phyloP scores from a whole-genome alignment of 37 sponge, comb jelly and placozoan species.

The Corticium candelabrum region DNA sequence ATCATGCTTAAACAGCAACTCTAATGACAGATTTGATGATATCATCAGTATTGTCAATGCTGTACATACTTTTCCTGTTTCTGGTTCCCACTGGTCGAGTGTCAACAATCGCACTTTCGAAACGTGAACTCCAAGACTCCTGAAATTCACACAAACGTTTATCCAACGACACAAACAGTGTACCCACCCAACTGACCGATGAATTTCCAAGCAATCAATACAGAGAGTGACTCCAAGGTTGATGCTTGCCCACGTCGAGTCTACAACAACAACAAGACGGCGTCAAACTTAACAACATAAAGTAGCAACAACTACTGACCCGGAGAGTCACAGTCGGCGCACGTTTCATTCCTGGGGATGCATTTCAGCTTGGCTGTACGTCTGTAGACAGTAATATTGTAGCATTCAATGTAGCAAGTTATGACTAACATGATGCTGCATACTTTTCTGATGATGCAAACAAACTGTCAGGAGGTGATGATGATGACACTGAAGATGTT shows the following conservation, averaged over 20 bases:
- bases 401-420: no score
- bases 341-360: slow-evolving; percentile 54
- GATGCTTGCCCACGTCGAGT: slow-evolving; percentile 78
- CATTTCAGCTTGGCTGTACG: not conserved
- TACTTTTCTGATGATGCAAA: no score
- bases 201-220: slow-evolving; percentile 80
- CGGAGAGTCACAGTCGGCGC: slow-evolving; percentile 58
- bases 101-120: slow-evolving; percentile 77
- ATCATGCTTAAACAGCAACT: no score
- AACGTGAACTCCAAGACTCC: slow-evolving; percentile 76
- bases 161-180: not conserved
- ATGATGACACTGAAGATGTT: no score
- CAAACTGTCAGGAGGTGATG: no score
- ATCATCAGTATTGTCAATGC: not conserved
- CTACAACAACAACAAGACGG: not conserved
- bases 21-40: no score
- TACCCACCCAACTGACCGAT: slow-evolving; percentile 18
- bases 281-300: not conserved
- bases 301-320: slow-evolving; percentile 12
- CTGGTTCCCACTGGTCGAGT: slow-evolving; percentile 74
- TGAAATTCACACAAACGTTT: no score
- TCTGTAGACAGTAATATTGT: no score
- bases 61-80: slow-evolving; percentile 33
- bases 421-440: no score
- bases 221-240: slow-evolving; percentile 71